Percentiles rank a stretch among this genome's conserved stretches.
phyloP scores from a whole-genome alignment of 2,113 vertebrate species.

The Harpagus bidentatus region DNA sequence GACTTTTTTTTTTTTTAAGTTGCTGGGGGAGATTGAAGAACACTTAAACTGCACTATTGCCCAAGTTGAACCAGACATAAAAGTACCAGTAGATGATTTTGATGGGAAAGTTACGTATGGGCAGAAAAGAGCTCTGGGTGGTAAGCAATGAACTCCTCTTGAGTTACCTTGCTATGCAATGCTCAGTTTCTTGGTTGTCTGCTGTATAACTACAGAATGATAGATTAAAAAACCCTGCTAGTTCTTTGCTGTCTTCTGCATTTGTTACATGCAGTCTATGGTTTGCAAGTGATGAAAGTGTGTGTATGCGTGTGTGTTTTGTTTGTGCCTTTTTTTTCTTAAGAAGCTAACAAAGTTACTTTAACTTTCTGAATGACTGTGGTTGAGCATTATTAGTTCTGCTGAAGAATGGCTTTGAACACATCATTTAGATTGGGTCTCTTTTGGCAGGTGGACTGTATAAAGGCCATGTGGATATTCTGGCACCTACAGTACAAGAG shows the following conservation, averaged over 20 bases:
- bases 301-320: not conserved
- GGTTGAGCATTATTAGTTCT: not conserved
- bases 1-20: slow-evolving; percentile 57
- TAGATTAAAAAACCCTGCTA: not conserved
- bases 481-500: slow-evolving; percentile 95
- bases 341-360: not conserved
- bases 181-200: not conserved
- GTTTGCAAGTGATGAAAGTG: not conserved
- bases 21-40: slow-evolving; percentile 93
- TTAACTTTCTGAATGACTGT: not conserved
- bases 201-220: not conserved
- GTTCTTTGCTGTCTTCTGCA: not conserved
- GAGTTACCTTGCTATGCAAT: not conserved
- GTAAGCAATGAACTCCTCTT: slow-evolving; percentile 60
- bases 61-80: slow-evolving; percentile 93
- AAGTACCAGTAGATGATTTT: slow-evolving; percentile 95
- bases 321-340: not conserved
- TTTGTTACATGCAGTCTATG: not conserved
- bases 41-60: slow-evolving; percentile 96
- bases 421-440: not conserved
- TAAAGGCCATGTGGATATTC: slow-evolving; percentile 92
- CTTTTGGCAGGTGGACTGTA: slow-evolving; percentile 84
- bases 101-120: slow-evolving; percentile 97
- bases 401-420: not conserved
- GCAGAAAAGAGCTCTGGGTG: slow-evolving; percentile 83